Conservation (phyloP, 1,140 invertebrate species). For the Palaemon carinicauda region DNA sequence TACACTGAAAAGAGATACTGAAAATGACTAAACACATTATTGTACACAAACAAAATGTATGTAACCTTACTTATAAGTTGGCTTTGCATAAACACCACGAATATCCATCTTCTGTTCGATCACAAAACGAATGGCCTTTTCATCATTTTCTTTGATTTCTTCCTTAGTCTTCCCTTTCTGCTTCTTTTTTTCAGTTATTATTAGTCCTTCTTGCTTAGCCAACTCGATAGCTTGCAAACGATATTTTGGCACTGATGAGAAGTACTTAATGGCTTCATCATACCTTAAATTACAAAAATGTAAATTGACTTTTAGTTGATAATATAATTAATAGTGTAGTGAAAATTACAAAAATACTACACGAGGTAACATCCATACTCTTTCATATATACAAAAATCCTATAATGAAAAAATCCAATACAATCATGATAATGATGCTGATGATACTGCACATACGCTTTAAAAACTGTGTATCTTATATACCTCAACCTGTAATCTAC, state of each 20-base stretch:
- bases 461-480: too few relatives aligned
- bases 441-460: too few relatives aligned
- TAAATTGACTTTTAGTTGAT: too few relatives aligned
- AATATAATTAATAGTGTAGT: too few relatives aligned
- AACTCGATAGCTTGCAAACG: slow-evolving; percentile 82
- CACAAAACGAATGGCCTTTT: slow-evolving; percentile 58
- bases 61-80: slow-evolving; percentile 50
- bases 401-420: too few relatives aligned
- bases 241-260: slow-evolving; percentile 87
- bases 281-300: slow-evolving; percentile 67
- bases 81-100: slow-evolving; percentile 57
- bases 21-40: not conserved
- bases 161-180: slow-evolving; percentile 59
- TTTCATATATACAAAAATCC: too few relatives aligned
- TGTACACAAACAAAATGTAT: slow-evolving; percentile 12
- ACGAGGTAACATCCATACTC: too few relatives aligned
- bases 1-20: not conserved
- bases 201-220: slow-evolving; percentile 76
- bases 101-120: slow-evolving; percentile 61
- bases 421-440: too few relatives aligned
- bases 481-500: too few relatives aligned
- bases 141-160: slow-evolving; percentile 60
- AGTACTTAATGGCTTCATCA: slow-evolving; percentile 85
- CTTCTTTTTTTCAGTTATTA: slow-evolving; percentile 62
- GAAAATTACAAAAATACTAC: too few relatives aligned